A percentile compares a stretch with the other conserved stretches of the same genome.
Conservation (phyloP, 2,797 vertebrate genomes). For the Labeo calbasu region DNA sequence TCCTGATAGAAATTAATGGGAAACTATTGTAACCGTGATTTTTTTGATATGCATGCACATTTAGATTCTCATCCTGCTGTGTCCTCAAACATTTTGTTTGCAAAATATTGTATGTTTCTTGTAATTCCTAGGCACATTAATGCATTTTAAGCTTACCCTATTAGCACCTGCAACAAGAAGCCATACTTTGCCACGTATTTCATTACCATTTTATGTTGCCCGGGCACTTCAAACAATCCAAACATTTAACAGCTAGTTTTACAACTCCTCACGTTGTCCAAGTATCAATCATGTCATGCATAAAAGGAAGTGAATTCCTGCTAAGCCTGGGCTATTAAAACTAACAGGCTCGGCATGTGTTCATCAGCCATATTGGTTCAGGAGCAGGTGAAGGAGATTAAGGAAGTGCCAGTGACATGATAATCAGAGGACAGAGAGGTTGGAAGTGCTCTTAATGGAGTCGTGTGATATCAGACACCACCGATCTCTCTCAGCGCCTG, state of each 20-base stretch:
- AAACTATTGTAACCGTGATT: background rate
- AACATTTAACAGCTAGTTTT: slow-evolving; percentile 9
- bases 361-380: slow-evolving; percentile 29
- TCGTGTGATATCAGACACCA: slow-evolving; percentile 18
- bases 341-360: slow-evolving; percentile 31
- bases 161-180: background rate
- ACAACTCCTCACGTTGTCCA: background rate
- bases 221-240: background rate
- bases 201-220: background rate
- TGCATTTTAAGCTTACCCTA: background rate
- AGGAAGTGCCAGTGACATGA: slow-evolving; percentile 48
- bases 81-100: background rate
- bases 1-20: background rate
- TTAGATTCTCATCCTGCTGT: background rate
- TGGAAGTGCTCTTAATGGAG: slow-evolving; percentile 15
- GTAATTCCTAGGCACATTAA: background rate
- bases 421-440: slow-evolving; percentile 20
- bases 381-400: slow-evolving; percentile 50
- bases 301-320: slow-evolving; percentile 21
- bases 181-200: background rate
- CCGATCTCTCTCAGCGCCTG: slow-evolving; percentile 7
- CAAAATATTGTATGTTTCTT: background rate
- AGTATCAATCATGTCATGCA: slow-evolving; percentile 8
- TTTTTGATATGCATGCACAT: background rate
- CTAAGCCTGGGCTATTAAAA: slow-evolving; percentile 14